Percentiles rank a stretch among this genome's conserved stretches.
These are phyloP conservation scores for Cheilosia vulpina DNA, from an alignment of 2,888 invertebrate genomes.

Conservation along the genomic window DNA sequence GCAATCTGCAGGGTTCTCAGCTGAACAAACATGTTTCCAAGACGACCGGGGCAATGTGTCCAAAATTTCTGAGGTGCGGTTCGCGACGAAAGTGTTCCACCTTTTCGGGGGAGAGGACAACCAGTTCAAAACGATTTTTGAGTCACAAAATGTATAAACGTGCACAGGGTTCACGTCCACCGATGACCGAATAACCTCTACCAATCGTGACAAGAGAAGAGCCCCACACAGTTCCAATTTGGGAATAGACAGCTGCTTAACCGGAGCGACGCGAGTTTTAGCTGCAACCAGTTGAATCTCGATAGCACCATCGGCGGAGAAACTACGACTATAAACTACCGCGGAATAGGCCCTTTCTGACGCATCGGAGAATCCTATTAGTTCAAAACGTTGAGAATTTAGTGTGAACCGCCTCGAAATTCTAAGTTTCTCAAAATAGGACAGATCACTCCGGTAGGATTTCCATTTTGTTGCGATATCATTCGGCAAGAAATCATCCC, in stretches of 20 bases:
- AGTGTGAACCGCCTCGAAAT: background rate
- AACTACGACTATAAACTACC: slow-evolving; percentile 39
- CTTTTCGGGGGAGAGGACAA: slow-evolving; percentile 56
- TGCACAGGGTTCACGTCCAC: slow-evolving; percentile 3
- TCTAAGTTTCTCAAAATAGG: slow-evolving; percentile 18
- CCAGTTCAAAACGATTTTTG: slow-evolving; percentile 74
- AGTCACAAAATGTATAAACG: slow-evolving; percentile 62
- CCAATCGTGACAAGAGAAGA: slow-evolving; percentile 21
- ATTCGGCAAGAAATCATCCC: no score
- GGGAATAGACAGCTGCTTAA: slow-evolving; percentile 51
- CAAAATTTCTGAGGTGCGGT: slow-evolving; percentile 70
- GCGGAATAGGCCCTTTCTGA: slow-evolving; percentile 38
- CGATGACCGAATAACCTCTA: slow-evolving; percentile 11
- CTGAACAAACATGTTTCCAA: slow-evolving; percentile 74
- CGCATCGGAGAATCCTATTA: slow-evolving; percentile 40
- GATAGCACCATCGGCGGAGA: background rate
- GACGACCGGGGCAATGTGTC: slow-evolving; percentile 22
- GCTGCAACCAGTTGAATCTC: slow-evolving; percentile 24
- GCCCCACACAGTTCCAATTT: slow-evolving; percentile 65
- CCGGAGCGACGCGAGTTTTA: slow-evolving; percentile 46
- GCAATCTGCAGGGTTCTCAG: slow-evolving; percentile 75
- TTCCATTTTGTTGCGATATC: slow-evolving; percentile 31
- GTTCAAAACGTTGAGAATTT: background rate
- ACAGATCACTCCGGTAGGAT: slow-evolving; percentile 18
- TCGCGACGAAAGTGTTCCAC: slow-evolving; percentile 21